Base-by-base conservation (phyloP, 1,140 invertebrate species). In the Schlechtendalia chinensis region DNA sequence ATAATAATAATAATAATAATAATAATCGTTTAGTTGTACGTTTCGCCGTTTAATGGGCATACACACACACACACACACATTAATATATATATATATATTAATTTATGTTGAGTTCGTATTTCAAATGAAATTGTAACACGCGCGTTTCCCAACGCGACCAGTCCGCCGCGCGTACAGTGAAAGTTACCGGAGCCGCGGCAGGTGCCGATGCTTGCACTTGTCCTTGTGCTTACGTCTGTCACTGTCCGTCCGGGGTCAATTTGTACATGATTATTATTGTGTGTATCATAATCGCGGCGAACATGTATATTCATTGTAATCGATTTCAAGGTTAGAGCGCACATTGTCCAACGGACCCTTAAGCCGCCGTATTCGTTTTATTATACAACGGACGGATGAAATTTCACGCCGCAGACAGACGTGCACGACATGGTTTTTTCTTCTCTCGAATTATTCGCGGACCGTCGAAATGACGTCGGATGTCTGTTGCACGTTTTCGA, bases 201-300 rank as follows among this genome's bases (percentile, higher is more conserved):
- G 47, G 47, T 50, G 47, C 12, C 39, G 72, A 45, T 29, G 39
- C 75, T 79, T 61, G 58, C 75, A 79, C 58, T 61, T 79, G 75
- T 79, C 75, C 75, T 79, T 63, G 72, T 45, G 75, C 75, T 79
- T 61, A 50, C 45, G 75, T 61, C 75, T n/a, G 58, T 79, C 75
- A 79, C 45, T 27, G 75, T 63, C 75, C 58, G 58, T 79, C 74
- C 75, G 75, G 75, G 75, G 75, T 79, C 58, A 50, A 50, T 63
- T 58, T 19, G 75, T 50, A 79, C 54, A 59, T 58, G 56, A 56
- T 58, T 59, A 79, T 59, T 47, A 77, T 77, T 45, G 27, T 75
- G 27, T 75, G 22, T 47, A 69, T 45, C n/a, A 45, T 69, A 69
- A 69, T 47, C 65, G 39, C 14, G 4, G 39, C 39, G 63, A 65